A percentile compares a stretch with the other conserved stretches of the same genome.
Evolutionary conservation across 2,113 vertebrate species (phyloP).

Genomic region (Tachuris rubrigastra): DNA sequence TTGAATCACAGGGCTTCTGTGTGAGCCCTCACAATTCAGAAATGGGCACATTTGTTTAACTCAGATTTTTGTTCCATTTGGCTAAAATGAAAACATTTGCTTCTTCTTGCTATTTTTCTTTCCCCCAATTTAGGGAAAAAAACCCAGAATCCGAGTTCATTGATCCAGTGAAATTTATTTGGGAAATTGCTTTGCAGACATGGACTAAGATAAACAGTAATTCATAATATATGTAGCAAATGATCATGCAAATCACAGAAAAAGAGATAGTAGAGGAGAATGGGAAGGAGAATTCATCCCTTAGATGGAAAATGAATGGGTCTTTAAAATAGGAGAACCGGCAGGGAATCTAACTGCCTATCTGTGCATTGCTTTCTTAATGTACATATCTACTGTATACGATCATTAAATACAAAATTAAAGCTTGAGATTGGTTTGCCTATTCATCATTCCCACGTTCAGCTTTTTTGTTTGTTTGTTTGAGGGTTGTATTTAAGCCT

Average conservation of each 20-base stretch:
- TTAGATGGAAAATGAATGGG: conserved; percentile 5
- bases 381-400: not conserved
- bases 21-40: not conserved
- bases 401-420: not conserved
- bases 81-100: not conserved
- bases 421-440: not conserved
- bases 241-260: conserved; percentile 15
- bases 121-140: not conserved
- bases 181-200: conserved; percentile 15
- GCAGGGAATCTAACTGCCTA: not conserved
- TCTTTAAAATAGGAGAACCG: not conserved
- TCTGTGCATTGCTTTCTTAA: not conserved
- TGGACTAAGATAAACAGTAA: conserved; percentile 30
- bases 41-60: not conserved
- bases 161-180: conserved; percentile 42
- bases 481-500: not conserved
- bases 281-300: not conserved
- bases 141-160: conserved; percentile 21
- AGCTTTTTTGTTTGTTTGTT: not conserved
- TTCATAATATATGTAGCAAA: conserved; percentile 30
- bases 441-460: not conserved
- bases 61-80: conserved; percentile 5
- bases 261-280: not conserved
- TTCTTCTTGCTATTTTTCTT: conserved; percentile 22
- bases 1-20: conserved; percentile 9